These are phyloP conservation scores for Creontiades dilutus DNA, from an alignment of 2,888 invertebrate genomes.

Conservation along the genomic window DNA sequence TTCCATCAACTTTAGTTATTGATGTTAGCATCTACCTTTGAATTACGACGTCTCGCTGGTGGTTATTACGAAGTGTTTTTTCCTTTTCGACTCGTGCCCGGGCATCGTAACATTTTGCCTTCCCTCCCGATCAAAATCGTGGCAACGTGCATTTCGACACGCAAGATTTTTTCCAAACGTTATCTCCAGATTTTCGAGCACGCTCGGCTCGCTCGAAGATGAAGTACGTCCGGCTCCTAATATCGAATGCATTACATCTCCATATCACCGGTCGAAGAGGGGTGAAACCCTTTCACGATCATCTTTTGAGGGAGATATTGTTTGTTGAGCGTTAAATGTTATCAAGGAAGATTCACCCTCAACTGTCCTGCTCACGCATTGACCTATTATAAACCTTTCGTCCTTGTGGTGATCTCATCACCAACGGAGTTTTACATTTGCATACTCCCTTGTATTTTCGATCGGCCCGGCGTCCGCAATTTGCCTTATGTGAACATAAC, in stretches of 20 bases:
- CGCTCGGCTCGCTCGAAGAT: background rate
- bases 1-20: no score
- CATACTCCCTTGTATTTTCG: constrained; percentile 1
- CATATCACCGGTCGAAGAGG: background rate
- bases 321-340: constrained; percentile 23
- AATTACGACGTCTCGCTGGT: no score
- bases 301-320: background rate
- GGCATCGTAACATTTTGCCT: background rate
- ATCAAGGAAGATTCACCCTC: constrained; percentile 15
- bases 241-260: constrained; percentile 34
- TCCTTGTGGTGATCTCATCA: constrained; percentile 9
- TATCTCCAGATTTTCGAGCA: constrained; percentile 26
- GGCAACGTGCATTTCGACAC: constrained; percentile 16
- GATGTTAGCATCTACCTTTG: no score
- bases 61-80: background rate
- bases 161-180: background rate
- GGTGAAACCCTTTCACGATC: constrained; percentile 25
- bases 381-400: constrained; percentile 12
- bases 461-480: background rate
- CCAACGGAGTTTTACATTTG: background rate
- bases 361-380: constrained; percentile 27
- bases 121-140: background rate
- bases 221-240: background rate
- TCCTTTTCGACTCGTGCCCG: background rate
- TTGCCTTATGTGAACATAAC: background rate